A percentile compares a stretch with the other conserved stretches of the same genome.
Evolutionary conservation across 2,113 vertebrate species (phyloP).

Genomic region (Crotophaga sulcirostris): DNA sequence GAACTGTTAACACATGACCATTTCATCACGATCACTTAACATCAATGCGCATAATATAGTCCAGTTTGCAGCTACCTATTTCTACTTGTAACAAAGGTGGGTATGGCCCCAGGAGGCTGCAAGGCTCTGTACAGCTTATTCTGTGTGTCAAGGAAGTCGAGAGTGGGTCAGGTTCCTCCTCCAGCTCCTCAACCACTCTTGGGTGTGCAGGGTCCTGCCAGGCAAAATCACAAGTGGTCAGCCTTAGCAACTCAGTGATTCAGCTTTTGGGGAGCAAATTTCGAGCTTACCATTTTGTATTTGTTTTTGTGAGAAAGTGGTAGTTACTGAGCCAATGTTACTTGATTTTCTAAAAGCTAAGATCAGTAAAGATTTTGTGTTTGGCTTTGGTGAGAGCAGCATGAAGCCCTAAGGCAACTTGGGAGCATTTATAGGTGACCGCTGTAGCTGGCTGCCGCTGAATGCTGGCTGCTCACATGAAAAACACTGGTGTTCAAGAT

Average conservation of each 20-base stretch:
- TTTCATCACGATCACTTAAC: rapidly evolving
- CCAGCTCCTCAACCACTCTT: background rate
- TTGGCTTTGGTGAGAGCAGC: background rate
- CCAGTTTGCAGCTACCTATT: background rate
- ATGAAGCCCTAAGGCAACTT: background rate
- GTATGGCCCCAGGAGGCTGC: background rate
- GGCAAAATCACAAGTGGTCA: rapidly evolving
- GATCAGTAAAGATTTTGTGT: background rate
- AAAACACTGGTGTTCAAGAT: background rate
- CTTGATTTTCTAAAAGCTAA: background rate
- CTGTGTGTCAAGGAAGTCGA: rapidly evolving
- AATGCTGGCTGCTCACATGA: background rate
- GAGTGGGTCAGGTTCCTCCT: background rate
- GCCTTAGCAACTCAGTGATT: background rate
- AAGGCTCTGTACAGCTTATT: background rate
- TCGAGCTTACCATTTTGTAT: background rate
- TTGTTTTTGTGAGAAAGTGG: background rate
- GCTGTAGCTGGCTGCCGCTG: background rate
- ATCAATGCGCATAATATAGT: background rate
- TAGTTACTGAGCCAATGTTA: background rate
- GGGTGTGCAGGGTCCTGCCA: background rate
- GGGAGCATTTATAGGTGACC: background rate
- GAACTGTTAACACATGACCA: background rate
- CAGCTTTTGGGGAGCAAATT: background rate
- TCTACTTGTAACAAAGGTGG: background rate